Evolutionary conservation across 2,888 invertebrate species (phyloP).

Genomic region (Ichneumoninae sp.): DNA sequence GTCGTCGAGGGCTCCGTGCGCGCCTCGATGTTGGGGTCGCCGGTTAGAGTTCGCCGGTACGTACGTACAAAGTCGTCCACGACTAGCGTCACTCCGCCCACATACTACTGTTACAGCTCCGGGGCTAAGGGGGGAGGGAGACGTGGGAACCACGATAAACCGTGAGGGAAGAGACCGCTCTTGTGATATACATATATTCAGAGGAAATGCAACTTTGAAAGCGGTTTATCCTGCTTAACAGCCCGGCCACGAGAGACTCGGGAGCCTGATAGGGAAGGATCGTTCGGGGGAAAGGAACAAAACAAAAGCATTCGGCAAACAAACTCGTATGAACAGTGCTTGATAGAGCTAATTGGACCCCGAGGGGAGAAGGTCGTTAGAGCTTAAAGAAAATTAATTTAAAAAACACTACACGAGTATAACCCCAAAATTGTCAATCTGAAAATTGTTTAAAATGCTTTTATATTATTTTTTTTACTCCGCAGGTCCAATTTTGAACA

Average conservation of each 20-base stretch:
- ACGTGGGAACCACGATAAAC: slow-evolving; percentile 26
- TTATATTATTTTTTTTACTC: too few species aligned
- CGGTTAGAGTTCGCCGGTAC: slow-evolving; percentile 10
- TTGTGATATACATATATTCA: slow-evolving; percentile 47
- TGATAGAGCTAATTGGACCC: slow-evolving; percentile 1
- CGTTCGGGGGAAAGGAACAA: slow-evolving; percentile 31
- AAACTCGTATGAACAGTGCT: background rate
- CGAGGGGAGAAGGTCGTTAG: background rate
- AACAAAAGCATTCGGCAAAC: slow-evolving; percentile 1
- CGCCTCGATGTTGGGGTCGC: background rate
- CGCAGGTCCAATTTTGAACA: too few species aligned
- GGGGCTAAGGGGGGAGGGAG: background rate
- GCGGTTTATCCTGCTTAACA: slow-evolving; percentile 55
- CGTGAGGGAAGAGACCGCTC: slow-evolving; percentile 33
- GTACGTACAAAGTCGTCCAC: slow-evolving; percentile 8
- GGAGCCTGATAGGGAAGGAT: slow-evolving; percentile 46
- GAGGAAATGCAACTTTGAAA: slow-evolving; percentile 51
- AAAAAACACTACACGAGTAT: too few species aligned
- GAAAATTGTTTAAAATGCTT: too few species aligned
- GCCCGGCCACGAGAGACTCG: slow-evolving; percentile 40
- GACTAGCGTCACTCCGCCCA: slow-evolving; percentile 21
- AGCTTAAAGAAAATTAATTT: background rate
- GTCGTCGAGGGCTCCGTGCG: slow-evolving; percentile 5
- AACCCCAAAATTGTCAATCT: too few species aligned
- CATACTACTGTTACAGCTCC: slow-evolving; percentile 4